These are phyloP conservation scores for Malthinus seriepunctatus DNA, from an alignment of 2,888 invertebrate species.

Conservation along the genomic window DNA sequence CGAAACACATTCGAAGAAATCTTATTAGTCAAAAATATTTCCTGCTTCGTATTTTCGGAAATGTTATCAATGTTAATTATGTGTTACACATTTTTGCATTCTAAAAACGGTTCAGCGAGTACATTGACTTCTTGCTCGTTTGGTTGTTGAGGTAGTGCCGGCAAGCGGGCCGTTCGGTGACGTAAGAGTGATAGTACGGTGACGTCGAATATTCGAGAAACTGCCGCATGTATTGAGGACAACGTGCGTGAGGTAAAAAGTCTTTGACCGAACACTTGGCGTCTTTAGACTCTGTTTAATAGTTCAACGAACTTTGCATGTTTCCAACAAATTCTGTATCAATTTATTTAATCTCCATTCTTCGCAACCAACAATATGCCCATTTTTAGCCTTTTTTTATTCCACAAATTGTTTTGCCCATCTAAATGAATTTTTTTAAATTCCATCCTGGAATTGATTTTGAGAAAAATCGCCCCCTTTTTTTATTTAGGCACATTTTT, in stretches of 20 bases:
- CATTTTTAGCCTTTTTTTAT: no score
- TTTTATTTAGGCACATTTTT: no score
- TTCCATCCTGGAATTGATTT: no score
- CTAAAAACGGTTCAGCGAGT: constrained; percentile 23
- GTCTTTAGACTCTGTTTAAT: constrained; percentile 26
- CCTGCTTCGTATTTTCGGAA: neutral
- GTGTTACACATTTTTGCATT: neutral
- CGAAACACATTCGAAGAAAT: no score
- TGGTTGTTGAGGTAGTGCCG: constrained; percentile 43
- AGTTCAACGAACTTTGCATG: constrained; percentile 33
- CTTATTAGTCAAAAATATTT: neutral
- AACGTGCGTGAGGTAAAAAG: constrained; percentile 56
- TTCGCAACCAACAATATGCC: neutral
- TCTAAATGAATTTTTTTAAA: no score
- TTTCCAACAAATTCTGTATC: constrained; percentile 7
- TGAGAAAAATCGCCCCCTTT: constrained; percentile 3
- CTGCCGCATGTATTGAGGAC: constrained; percentile 42
- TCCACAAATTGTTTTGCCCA: no score
- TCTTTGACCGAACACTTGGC: constrained; percentile 49
- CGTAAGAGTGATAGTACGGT: constrained; percentile 47
- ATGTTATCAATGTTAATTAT: neutral
- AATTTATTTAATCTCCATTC: neutral
- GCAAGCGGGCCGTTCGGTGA: constrained; percentile 42
- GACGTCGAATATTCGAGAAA: constrained; percentile 49
- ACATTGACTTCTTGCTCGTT: constrained; percentile 43